phyloP scores from a whole-genome alignment of 2,113 vertebrate genomes.

The Scalopus aquaticus region DNA sequence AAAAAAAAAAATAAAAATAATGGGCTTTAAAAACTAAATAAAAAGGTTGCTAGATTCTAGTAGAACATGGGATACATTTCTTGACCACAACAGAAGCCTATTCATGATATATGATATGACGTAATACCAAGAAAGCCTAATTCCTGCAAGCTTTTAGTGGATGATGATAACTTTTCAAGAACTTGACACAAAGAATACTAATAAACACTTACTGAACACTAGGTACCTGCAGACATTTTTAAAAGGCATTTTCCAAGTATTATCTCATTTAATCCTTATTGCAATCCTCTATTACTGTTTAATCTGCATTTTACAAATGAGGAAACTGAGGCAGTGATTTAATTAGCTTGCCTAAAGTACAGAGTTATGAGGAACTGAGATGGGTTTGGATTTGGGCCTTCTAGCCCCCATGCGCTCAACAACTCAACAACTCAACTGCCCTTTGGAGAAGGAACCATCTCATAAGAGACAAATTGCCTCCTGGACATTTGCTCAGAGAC shows the following conservation, averaged over 20 bases:
- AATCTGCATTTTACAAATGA: neutral
- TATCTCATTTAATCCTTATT: neutral
- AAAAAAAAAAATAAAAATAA: no score
- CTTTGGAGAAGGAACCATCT: neutral
- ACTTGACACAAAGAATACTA: conserved; percentile 1
- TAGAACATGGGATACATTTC: neutral
- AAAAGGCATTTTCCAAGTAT: neutral
- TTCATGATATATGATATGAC: neutral
- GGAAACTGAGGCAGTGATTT: neutral
- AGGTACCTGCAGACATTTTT: neutral
- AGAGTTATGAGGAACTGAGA: neutral
- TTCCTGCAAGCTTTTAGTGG: neutral
- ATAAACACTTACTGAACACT: neutral
- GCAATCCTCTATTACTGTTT: neutral
- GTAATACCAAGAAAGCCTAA: neutral
- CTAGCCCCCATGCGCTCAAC: neutral
- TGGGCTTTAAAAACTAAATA: no score
- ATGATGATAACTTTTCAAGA: neutral
- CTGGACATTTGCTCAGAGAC: neutral
- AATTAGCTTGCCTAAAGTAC: neutral
- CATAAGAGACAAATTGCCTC: neutral
- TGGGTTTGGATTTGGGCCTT: neutral
- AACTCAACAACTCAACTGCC: neutral
- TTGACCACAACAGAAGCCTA: neutral
- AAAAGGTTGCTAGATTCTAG: neutral